Base-by-base conservation (phyloP, 1,140 invertebrate species). In the Muscidifurax raptorellus region DNA sequence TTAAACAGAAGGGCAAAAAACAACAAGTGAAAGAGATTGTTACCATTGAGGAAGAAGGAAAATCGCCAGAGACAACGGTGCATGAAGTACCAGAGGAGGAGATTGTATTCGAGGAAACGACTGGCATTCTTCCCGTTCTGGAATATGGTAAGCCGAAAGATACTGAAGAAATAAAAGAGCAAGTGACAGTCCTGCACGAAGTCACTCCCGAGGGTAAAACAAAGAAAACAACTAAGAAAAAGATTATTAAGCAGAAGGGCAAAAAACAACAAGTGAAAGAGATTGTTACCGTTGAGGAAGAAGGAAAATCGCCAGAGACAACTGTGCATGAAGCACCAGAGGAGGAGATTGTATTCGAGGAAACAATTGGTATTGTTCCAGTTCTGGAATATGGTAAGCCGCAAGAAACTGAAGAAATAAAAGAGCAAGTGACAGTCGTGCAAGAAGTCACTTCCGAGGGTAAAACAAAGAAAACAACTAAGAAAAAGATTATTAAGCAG, bases 211-310 rank as follows among this genome's bases (percentile, higher is more conserved):
- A 89, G 30, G 90, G 92, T 9, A 91, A 90, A 71, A 89, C 89
- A 0, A 92, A 90, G 86, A 91, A 90, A 80, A 28, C 72, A 0
- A 86, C 82, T 0, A 87, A 69, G 13, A 76, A 83, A 71, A 85
- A 25, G 30, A 47, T 84, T 30, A 85, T 86, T 30, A 88, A 85
- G 79, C 90, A 91, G 44, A 90, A 90, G 83, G 93, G 91, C 75
- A 89, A 89, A 22, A 92, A 91, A 84, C 86, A 92, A 86, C 90
- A 94, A 89, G 90, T 91, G 6, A 93, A 91, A 13, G 92, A 94
- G 89, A 92, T 93, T 80, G 90, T 92, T 28, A 93, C 93, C 28
- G 88, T 93, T 76, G 90, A 94, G 89, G 92, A 93, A 88, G 92
- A 93, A 84, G 91, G 91, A 74, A 90, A 93, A 85, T 86, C 87